Conservation (phyloP, 2,113 vertebrate genomes). For the Indicator indicator region DNA sequence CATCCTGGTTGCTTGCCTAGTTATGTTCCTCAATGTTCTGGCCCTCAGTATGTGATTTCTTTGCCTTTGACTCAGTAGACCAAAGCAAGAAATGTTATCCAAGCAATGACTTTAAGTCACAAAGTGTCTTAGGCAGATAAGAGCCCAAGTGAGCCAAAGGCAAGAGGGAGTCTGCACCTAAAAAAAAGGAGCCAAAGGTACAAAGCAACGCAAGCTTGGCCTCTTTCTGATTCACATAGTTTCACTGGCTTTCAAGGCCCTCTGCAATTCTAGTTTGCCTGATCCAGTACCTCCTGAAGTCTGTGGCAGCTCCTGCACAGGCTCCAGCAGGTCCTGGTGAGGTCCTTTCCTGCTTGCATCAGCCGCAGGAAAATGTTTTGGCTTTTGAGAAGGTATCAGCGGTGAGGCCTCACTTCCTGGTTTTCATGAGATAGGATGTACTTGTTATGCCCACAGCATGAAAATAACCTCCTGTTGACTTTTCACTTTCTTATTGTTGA, state of each 20-base stretch:
- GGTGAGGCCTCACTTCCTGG: background rate
- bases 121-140: background rate
- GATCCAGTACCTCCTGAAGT: background rate
- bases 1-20: conserved; percentile 30
- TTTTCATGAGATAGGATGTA: conserved; percentile 56
- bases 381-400: background rate
- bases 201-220: background rate
- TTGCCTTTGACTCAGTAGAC: conserved; percentile 15
- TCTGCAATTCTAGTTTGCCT: background rate
- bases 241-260: background rate
- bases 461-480: conserved; percentile 70
- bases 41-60: conserved; percentile 37
- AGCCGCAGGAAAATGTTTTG: background rate
- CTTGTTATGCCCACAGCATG: conserved; percentile 67
- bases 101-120: background rate
- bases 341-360: background rate
- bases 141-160: background rate
- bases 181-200: background rate
- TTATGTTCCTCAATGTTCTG: conserved; percentile 26
- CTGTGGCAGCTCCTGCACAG: conserved; percentile 1
- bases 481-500: conserved; percentile 68
- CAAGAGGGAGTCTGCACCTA: background rate
- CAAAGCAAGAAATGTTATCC: background rate
- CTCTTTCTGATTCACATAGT: background rate
- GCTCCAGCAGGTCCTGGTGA: conserved; percentile 9